These are phyloP conservation scores for Ferdinandea cuprea DNA, from an alignment of 2,888 invertebrate species.

Conservation along the genomic window DNA sequence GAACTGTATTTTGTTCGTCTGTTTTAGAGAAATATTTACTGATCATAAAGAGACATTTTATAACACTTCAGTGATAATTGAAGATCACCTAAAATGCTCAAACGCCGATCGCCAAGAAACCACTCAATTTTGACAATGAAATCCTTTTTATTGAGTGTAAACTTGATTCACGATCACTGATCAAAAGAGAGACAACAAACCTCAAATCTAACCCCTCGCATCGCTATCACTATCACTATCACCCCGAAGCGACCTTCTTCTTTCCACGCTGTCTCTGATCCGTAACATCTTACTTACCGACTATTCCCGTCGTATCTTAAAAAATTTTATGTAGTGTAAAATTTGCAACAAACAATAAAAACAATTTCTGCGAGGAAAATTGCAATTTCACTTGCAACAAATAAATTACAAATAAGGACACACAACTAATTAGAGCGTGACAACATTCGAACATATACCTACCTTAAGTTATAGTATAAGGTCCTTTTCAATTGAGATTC, in stretches of 20 bases:
- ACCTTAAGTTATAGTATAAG: too few relatives aligned
- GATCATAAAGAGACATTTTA: too few relatives aligned
- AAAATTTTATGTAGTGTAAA: conserved; percentile 65
- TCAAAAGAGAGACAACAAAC: too few relatives aligned
- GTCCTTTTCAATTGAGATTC: conserved; percentile 18
- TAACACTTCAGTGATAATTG: too few relatives aligned
- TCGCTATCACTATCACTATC: neutral
- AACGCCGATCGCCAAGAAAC: too few relatives aligned
- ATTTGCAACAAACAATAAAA: conserved; percentile 42
- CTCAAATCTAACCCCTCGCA: neutral
- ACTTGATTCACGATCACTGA: too few relatives aligned
- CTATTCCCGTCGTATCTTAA: neutral
- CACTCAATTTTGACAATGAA: too few relatives aligned
- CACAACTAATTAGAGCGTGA: conserved; percentile 67
- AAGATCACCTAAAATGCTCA: too few relatives aligned
- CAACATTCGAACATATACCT: too few relatives aligned
- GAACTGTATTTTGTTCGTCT: too few relatives aligned
- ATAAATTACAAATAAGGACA: conserved; percentile 70
- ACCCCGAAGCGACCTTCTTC: conserved; percentile 24
- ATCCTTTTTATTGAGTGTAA: too few relatives aligned
- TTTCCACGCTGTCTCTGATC: conserved; percentile 21
- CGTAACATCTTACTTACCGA: conserved; percentile 28
- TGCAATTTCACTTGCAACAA: conserved; percentile 70
- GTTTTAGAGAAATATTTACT: too few relatives aligned
- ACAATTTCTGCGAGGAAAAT: conserved; percentile 51